Evolutionary conservation across 2,113 vertebrate species (phyloP), one percentile per base, ranked within the genome.

Genomic region (Anhinga rufa): DNA sequence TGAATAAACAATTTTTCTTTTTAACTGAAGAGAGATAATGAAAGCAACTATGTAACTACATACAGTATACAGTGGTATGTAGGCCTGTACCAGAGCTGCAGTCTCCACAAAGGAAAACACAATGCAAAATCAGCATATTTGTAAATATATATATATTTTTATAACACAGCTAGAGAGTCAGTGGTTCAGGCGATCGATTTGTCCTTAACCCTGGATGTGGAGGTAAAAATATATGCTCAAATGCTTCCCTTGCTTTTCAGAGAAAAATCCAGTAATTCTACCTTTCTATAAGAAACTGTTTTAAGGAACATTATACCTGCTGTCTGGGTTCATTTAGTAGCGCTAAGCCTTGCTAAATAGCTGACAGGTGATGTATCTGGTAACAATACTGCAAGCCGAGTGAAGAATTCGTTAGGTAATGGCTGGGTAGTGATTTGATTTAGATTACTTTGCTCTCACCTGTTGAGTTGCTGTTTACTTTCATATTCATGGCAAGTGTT

Each of bases 311-410:
- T 31, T 57, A 21, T 26, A 42, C 13, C 22, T 49, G 24, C 32
- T 28, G 1, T 28, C 60, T 46, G 42, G 8, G 16, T 86, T 81
- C 0, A 5, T 42, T 54, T 51, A 20, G 57, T n/a, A 12, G 6
- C 3, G 9, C 20, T 79, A 5, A 19, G 22, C 21, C 29, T 51
- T 31, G 19, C 38, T 65, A 16, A 72, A 3, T 8, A 32, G 31
- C 44, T 51, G n/a, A 31, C 0, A 21, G 25, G 24, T 28, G 57
- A 16, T 80, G 4, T 20, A 18, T 29, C 51, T 77, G 69, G 46
- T 44, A 31, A 3, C 10, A 31, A 0, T 14, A 0, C 40, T 61
- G 22, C 1, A 3, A 9, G 36, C 2, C 10, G 28, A 77, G n/a
- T 1, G 31, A 36, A 21, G 40, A 57, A 6, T 55, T 49, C 28